These are phyloP conservation scores for Tetheella fluctuosa DNA, from an alignment of 2,888 invertebrate genomes.

Conservation along the genomic window DNA sequence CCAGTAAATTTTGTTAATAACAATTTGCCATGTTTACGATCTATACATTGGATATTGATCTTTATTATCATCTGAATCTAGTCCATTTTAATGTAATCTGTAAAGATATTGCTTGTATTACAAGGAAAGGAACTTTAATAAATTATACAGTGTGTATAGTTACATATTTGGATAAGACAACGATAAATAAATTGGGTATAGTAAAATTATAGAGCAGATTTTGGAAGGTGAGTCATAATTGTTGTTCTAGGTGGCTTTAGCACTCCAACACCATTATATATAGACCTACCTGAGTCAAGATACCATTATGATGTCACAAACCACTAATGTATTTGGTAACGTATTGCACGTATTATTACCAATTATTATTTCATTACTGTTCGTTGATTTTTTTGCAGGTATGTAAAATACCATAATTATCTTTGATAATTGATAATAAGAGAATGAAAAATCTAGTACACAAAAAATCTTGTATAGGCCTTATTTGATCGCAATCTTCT, in stretches of 20 bases:
- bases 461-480: no score
- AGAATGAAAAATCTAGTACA: no score
- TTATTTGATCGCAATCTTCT: no score
- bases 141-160: neutral
- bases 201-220: neutral
- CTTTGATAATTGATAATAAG: no score
- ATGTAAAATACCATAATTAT: no score
- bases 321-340: no score
- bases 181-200: neutral
- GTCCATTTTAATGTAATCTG: neutral
- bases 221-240: slow-evolving; percentile 1
- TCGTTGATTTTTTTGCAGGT: no score
- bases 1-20: slow-evolving; percentile 7
- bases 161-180: slow-evolving; percentile 7
- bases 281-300: neutral
- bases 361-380: no score
- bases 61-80: neutral
- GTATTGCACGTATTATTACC: no score
- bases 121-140: slow-evolving; percentile 2
- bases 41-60: neutral
- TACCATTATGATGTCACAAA: neutral
- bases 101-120: neutral
- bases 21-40: slow-evolving; percentile 8
- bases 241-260: neutral
- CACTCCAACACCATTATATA: neutral